Evolutionary conservation across 2,113 vertebrate genomes (phyloP).

Genomic region (Cygnus atratus): DNA sequence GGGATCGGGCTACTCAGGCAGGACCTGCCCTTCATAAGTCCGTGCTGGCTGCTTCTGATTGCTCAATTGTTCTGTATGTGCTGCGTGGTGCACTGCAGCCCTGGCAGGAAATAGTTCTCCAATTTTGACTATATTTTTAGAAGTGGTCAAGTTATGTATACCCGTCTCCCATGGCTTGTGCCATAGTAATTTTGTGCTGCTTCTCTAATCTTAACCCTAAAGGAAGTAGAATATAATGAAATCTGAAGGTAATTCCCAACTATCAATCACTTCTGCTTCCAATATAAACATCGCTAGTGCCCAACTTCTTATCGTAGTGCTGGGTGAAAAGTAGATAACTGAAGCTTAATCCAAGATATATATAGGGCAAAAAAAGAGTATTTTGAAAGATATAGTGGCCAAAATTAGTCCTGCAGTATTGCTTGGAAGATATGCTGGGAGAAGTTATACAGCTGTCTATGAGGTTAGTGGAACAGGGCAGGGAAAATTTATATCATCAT

Average conservation of each 20-base stretch:
- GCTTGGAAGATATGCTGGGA: not conserved
- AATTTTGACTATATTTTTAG: not conserved
- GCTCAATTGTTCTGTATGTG: not conserved
- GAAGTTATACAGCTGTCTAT: not conserved
- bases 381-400: not conserved
- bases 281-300: not conserved
- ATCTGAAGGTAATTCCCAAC: not conserved
- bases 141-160: not conserved
- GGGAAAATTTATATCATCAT: not conserved
- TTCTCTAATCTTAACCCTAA: not conserved
- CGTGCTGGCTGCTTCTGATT: not conserved
- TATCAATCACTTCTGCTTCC: not conserved
- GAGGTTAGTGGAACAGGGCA: not conserved
- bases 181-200: not conserved
- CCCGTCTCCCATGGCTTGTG: not conserved
- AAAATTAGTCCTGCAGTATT: not conserved
- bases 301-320: not conserved
- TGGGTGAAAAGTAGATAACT: not conserved
- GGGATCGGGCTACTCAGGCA: not conserved
- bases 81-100: not conserved
- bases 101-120: not conserved
- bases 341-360: not conserved
- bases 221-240: not conserved
- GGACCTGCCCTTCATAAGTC: not conserved
- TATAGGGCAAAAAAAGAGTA: not conserved